Base-by-base conservation (phyloP, 1,140 invertebrate genomes). In the Marisa cornuarietis region DNA sequence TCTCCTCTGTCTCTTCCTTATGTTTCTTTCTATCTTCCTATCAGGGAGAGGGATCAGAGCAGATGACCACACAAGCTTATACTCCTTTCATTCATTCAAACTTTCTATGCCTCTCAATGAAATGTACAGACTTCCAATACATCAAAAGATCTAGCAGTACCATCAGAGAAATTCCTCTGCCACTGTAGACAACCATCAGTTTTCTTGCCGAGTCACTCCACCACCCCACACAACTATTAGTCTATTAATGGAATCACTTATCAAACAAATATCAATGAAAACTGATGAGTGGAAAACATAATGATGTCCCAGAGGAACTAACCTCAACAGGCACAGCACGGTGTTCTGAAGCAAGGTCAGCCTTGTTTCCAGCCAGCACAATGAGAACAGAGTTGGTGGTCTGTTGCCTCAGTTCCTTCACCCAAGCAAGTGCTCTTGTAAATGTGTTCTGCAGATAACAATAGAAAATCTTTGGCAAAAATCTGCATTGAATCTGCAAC, bases 321-420 rank as follows among this genome's bases (percentile, higher is more conserved):
- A 92, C 92, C 84, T 99, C 98, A 90, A 94, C 84, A 26, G 66
- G 96, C 92, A 99, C 97, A 52, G 99, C 98, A 91, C 97, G 95
- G 89, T 97, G 94, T 92, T 99, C 99, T 87, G 96, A 95, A 82
- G 96, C 96, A 89, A 99, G 93, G 93, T 99, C 98, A 84, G 97
- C 96, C 93, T 99, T 99, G 92, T 99, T 99, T 61, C 90, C 91
- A 13, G 89, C 87, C 80, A 91, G 87, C 62, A 87, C 98, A 93
- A 99, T 99, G 85, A 99, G 97, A 93, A 99, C 99, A 90, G 97
- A 98, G 61, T 98, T 97, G 91, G 96, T 98, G 80, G 98, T 98
- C 92, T 97, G 94, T 84, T 98, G 94, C 92, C 99, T 97, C 71
- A 99, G 93, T 93, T 99, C 99, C 91, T 99, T 98, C 65, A 99